Evolutionary conservation across 2,113 vertebrate species (phyloP).

Genomic region (Vulpes lagopus): DNA sequence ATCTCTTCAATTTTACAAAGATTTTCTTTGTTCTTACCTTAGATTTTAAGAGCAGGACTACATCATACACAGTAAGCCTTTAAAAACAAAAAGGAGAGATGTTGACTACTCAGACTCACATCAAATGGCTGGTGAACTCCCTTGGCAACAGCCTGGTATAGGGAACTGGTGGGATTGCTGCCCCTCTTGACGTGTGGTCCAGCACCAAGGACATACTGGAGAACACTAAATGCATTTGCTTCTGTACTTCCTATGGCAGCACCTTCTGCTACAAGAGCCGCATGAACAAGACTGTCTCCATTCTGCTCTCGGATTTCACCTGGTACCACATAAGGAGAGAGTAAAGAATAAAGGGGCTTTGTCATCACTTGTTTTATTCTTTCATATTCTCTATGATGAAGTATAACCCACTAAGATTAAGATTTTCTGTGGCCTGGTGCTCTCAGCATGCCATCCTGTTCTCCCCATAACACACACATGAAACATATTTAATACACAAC

Average conservation of each 20-base stretch:
- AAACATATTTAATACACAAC: not conserved
- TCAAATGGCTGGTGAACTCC: constrained; percentile 92
- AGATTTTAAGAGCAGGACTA: constrained; percentile 16
- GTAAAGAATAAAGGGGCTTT: not conserved
- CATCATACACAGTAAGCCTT: not conserved
- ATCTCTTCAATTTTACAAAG: not conserved
- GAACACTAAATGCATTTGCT: constrained; percentile 93
- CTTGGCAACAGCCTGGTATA: constrained; percentile 91
- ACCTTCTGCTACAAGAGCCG: constrained; percentile 92
- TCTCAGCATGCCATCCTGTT: not conserved
- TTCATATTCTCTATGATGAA: not conserved
- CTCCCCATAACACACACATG: not conserved
- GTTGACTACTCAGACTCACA: constrained; percentile 87
- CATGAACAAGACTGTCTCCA: constrained; percentile 90
- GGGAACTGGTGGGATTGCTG: constrained; percentile 87
- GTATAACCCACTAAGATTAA: not conserved
- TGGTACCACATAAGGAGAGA: constrained; percentile 70
- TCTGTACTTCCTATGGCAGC: constrained; percentile 88
- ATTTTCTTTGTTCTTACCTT: not conserved
- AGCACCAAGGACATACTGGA: constrained; percentile 95
- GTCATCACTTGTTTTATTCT: not conserved
- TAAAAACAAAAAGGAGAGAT: not conserved
- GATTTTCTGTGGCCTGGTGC: not conserved
- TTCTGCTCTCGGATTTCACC: constrained; percentile 93
- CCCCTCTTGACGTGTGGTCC: constrained; percentile 96